These are phyloP conservation scores for Altica lythri DNA, from an alignment of 2,888 invertebrate species.

Conservation along the genomic window DNA sequence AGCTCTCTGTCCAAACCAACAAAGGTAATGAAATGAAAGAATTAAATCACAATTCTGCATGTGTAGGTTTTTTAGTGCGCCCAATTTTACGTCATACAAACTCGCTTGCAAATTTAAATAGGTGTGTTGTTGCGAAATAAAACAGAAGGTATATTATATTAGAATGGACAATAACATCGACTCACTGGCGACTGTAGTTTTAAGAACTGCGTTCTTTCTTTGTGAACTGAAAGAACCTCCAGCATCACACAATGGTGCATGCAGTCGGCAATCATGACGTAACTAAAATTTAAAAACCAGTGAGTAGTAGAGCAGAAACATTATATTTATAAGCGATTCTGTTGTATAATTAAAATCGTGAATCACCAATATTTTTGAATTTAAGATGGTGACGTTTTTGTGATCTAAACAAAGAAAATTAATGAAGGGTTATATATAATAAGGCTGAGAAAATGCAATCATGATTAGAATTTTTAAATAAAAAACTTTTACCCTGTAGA, in stretches of 20 bases:
- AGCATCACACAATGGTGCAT: conserved; percentile 14
- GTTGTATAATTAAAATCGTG: conserved; percentile 6
- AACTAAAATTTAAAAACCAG: conserved; percentile 7
- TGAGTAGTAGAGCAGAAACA: conserved; percentile 8
- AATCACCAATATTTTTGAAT: conserved; percentile 11
- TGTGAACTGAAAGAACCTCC: no score
- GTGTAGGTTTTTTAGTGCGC: background rate
- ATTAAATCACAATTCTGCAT: background rate
- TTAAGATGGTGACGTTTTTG: no score
- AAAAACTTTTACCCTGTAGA: no score
- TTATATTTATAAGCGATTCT: background rate
- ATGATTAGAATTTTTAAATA: no score
- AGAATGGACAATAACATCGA: background rate
- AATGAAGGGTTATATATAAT: background rate
- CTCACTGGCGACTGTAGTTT: background rate
- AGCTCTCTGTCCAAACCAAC: background rate
- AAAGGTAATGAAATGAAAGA: conserved; percentile 2
- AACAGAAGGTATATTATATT: background rate
- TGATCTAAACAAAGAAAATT: background rate
- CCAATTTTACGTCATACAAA: background rate
- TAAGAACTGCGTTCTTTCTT: background rate
- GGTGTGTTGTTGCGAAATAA: conserved; percentile 4
- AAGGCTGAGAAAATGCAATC: no score
- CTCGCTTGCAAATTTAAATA: conserved; percentile 2
- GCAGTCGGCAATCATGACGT: conserved; percentile 9